phyloP scores from a whole-genome alignment of 2,888 invertebrate genomes.

The Ophion obscuratus region DNA sequence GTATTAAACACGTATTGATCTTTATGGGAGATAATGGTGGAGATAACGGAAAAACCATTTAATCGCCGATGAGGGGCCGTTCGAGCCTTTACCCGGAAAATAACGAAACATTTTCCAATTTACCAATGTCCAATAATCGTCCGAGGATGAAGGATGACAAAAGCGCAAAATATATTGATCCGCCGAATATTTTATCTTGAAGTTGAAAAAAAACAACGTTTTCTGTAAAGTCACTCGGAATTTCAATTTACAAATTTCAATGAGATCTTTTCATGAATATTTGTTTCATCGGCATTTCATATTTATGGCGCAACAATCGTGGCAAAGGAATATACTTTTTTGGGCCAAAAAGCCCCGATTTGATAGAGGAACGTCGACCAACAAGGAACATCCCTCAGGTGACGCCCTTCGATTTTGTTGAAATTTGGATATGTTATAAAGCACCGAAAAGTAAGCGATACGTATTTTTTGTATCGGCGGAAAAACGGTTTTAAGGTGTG shows the following conservation, averaged over 20 bases:
- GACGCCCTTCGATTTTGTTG: too few species aligned
- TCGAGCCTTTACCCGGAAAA: neutral
- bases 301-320: too few species aligned
- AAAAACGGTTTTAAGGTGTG: too few species aligned
- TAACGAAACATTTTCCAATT: slow-evolving; percentile 24
- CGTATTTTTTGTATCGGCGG: too few species aligned
- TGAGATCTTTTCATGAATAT: neutral
- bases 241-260: neutral
- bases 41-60: slow-evolving; percentile 1
- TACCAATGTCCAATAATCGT: neutral
- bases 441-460: too few species aligned
- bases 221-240: neutral
- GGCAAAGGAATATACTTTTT: neutral
- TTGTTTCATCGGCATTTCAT: neutral
- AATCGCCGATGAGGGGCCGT: neutral
- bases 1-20: neutral
- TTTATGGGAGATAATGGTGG: neutral
- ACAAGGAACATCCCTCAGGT: too few species aligned
- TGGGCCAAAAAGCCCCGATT: neutral
- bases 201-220: too few species aligned
- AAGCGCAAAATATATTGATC: neutral
- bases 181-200: too few species aligned
- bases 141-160: neutral
- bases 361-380: neutral
- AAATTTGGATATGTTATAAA: too few species aligned